Evolutionary conservation across 2,797 vertebrate genomes (phyloP), one percentile per base, ranked within the genome.

Genomic region (Synanceia verrucosa): DNA sequence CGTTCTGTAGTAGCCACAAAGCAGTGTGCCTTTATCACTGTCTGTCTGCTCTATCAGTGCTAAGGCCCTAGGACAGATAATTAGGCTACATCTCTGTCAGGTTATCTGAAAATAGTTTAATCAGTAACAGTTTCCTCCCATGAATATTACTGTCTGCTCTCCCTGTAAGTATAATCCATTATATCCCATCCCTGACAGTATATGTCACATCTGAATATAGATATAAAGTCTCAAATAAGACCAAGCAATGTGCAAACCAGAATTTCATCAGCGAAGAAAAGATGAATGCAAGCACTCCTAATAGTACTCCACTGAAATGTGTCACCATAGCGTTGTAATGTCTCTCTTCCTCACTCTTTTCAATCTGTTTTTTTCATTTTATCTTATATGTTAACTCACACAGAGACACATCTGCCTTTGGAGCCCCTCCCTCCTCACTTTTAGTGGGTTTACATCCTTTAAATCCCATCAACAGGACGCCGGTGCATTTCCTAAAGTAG

Each of bases 381-480:
- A n/a, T n/a, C n/a, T n/a, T n/a, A 61, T 59, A 11, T 62, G 29
- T 46, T 10, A 58, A 70, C 9, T 57, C 48, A 36, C 31, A 12
- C 3, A 4, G 41, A 56, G 36, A 65, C 48, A 70, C 29, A 34
- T 73, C 55, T 68, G 47, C 64, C 44, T 81, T 62, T 57, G 41
- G 41, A 55, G 23, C 19, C n/a, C 65, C 87, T 79, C 66, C 58
- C 56, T 52, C 24, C 21, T 59, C 36, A 58, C 53, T 64, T 78
- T 71, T 67, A 59, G 24, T 36, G 28, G 29, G 13, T 53, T 75
- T 44, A 26, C 50, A 50, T 72, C 62, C 73, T 76, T 51, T 82
- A 73, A 77, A 71, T 72, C 52, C 69, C 83, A 85, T 79, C 77
- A 90, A 87, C 84, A 91, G 85, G 90, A 90, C 28, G 48, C 70